A percentile compares a stretch with the other conserved stretches of the same genome.
Conservation (phyloP, 2,113 vertebrate species). For the Grammomys surdaster region DNA sequence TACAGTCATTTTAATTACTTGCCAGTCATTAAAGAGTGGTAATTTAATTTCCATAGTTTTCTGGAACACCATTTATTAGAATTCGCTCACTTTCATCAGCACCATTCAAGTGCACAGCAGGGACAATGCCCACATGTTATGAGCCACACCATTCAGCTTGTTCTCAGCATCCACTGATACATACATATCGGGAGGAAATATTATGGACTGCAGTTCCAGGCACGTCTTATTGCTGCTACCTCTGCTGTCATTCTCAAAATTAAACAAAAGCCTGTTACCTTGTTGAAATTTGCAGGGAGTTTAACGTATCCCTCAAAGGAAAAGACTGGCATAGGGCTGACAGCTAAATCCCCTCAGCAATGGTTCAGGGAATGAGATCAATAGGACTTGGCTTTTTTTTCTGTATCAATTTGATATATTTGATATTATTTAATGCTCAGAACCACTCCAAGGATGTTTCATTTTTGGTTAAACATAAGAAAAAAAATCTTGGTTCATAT, state of each 20-base stretch:
- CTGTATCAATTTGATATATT: neutral
- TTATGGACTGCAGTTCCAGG: neutral
- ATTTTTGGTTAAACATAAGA: constrained; percentile 38
- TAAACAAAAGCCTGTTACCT: neutral
- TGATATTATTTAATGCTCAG: neutral
- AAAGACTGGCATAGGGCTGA: accelerated
- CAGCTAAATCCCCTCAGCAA: neutral
- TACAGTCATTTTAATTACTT: constrained; percentile 3
- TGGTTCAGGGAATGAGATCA: accelerated
- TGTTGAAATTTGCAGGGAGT: constrained; percentile 17
- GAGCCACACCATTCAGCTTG: neutral
- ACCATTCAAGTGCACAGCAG: neutral
- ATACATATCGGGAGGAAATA: neutral
- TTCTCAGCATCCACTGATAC: neutral
- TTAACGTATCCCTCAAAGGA: constrained; percentile 4
- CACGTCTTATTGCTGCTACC: neutral
- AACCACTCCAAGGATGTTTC: neutral
- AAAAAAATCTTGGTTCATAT: neutral
- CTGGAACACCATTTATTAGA: neutral
- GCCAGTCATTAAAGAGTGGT: neutral
- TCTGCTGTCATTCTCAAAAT: neutral
- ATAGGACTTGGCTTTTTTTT: constrained; percentile 10
- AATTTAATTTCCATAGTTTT: neutral
- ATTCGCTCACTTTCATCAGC: neutral
- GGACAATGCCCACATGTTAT: neutral